Evolutionary conservation across 2,797 vertebrate species (phyloP), one percentile per base, ranked within the genome.

Genomic region (Sebastolobus alascanus): DNA sequence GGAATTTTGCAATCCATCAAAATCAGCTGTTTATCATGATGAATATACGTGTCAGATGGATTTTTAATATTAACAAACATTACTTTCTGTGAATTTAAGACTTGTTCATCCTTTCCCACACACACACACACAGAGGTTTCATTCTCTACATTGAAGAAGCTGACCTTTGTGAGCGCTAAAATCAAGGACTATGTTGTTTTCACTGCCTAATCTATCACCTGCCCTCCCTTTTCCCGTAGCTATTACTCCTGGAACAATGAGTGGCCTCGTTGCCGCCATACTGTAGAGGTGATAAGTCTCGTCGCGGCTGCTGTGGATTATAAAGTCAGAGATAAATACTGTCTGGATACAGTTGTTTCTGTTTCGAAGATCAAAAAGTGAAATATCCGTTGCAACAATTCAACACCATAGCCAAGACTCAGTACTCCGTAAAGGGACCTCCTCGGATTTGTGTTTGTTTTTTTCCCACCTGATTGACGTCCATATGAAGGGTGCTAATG

Each of bases 401-500:
- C 16, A 8, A 14, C 22, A 52, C 25, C 20, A 16, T 54, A 68
- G 20, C 73, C 27, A 77, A 18, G 14, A 59, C 46, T 77, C 14
- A 2, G 3, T 35, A 31, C 22, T 68, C 8, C 63, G 13, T 79
- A 40, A 80, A 67, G 22, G 12, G 60, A 29, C 55, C 40, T 29
- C 3, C 4, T 43, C 8, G 33, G 16, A 8, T 59, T 61, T 54
- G 4, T 69, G 20, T 50, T 38, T 54, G 6, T 37, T 18, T 78
- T 50, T 9, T 25, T 11, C 9, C 52, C 7, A 58, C 27, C 16
- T 35, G 27, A 68, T 46, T 65, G 16, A 70, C 29, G 25, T 59
- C 16, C 11, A 29, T 46, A 65, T 38, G 6, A 87, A 35, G 1
- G 61, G 18, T 73, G 74, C 64, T 80, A 27, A 54, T 65, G 13